Evolutionary conservation across 2,113 vertebrate genomes (phyloP).

Genomic region (Crotalus helleri): DNA sequence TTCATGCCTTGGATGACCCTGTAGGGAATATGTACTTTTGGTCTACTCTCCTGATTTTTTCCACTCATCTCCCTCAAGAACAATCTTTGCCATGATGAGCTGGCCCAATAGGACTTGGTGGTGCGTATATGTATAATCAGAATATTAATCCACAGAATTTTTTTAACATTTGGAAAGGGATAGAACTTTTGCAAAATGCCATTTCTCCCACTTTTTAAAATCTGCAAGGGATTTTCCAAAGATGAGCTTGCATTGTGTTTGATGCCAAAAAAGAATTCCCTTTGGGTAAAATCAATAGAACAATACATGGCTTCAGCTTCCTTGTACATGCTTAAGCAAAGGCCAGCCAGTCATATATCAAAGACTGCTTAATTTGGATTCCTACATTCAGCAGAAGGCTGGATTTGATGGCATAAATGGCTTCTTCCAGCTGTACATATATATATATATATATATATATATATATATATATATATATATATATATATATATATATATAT

Average conservation of each 20-base stretch:
- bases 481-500: no score
- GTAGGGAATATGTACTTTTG: not conserved
- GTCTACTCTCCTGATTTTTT: not conserved
- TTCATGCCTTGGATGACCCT: not conserved
- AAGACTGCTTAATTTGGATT: not conserved
- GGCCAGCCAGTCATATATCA: not conserved
- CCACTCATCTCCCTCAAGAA: not conserved
- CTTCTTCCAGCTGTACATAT: not conserved
- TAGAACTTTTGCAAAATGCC: not conserved
- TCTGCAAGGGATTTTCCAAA: not conserved
- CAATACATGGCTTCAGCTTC: not conserved
- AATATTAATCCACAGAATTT: not conserved
- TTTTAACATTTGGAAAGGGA: not conserved
- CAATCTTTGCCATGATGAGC: not conserved
- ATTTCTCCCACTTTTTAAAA: not conserved
- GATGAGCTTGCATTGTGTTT: not conserved
- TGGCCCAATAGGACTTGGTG: not conserved
- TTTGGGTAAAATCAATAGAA: not conserved
- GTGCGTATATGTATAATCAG: not conserved
- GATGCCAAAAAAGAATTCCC: not conserved
- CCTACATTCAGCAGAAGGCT: not conserved
- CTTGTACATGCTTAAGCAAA: not conserved
- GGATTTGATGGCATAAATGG: not conserved
- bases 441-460: no score
- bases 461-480: no score